Conservation (phyloP, 2,888 invertebrate genomes). For the Meandrusa payeni region DNA sequence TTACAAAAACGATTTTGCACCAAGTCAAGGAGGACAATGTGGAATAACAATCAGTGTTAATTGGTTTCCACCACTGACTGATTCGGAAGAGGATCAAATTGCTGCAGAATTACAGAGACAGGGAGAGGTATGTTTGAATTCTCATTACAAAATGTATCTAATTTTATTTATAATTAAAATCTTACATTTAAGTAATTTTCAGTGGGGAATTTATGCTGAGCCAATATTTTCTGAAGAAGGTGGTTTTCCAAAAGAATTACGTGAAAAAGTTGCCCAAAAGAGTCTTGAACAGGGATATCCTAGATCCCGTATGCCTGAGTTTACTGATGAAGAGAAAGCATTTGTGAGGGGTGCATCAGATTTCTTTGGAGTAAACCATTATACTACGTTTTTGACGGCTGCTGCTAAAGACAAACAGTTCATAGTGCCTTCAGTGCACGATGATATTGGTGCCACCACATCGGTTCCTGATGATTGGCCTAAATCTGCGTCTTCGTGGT, state of each 20-base stretch:
- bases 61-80: constrained; percentile 48
- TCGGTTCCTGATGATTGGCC: constrained; percentile 42
- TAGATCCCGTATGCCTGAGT: constrained; percentile 39
- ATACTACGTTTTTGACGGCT: constrained; percentile 65
- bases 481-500: constrained; percentile 45
- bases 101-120: constrained; percentile 46
- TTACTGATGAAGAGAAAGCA: constrained; percentile 21
- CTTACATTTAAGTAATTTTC: constrained; percentile 4
- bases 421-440: constrained; percentile 4
- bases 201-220: constrained; percentile 68
- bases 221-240: constrained; percentile 45
- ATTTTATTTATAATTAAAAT: not conserved
- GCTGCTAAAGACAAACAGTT: constrained; percentile 34
- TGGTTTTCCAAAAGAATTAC: constrained; percentile 69
- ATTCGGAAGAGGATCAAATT: constrained; percentile 45
- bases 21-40: constrained; percentile 37
- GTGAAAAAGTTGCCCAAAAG: constrained; percentile 55
- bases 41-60: constrained; percentile 41
- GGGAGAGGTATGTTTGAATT: constrained; percentile 41
- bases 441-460: too few species aligned
- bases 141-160: not conserved
- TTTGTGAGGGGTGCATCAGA: constrained; percentile 51
- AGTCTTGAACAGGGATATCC: constrained; percentile 44
- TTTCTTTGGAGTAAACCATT: constrained; percentile 84
- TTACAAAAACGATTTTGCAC: constrained; percentile 55